A percentile compares a stretch with the other conserved stretches of the same genome.
Evolutionary conservation across 2,113 vertebrate genomes (phyloP).

Genomic region (Aspidoscelis tigris): DNA sequence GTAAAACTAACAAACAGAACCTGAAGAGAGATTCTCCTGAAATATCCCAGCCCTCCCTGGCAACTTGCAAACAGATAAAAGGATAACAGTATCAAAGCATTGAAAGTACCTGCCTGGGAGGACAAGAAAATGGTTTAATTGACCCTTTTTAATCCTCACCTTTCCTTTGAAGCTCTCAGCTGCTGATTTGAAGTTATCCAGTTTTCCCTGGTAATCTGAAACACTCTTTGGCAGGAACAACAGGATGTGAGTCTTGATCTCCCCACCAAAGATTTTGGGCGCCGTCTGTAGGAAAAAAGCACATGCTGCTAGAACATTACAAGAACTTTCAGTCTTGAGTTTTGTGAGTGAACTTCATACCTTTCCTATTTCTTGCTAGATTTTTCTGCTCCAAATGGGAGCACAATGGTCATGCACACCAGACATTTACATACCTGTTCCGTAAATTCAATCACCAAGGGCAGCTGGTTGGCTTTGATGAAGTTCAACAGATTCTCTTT

Average conservation of each 20-base stretch:
- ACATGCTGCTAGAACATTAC: not conserved
- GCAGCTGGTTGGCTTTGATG: conserved; percentile 93
- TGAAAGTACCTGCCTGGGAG: not conserved
- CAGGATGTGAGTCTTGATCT: conserved; percentile 97
- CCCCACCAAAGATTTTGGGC: conserved; percentile 98
- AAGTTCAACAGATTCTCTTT: conserved; percentile 89
- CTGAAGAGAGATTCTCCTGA: not conserved
- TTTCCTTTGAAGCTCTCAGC: conserved; percentile 90
- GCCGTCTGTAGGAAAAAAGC: conserved; percentile 82
- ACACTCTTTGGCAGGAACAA: conserved; percentile 92
- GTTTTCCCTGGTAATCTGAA: conserved; percentile 87
- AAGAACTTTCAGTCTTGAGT: not conserved
- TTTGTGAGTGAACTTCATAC: not conserved
- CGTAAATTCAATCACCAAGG: conserved; percentile 97
- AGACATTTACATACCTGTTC: conserved; percentile 85
- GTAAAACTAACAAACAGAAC: not conserved
- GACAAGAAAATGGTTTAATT: not conserved
- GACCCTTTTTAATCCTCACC: conserved; percentile 73
- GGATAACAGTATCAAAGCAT: not conserved
- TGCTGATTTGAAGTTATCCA: conserved; percentile 91
- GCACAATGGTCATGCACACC: not conserved
- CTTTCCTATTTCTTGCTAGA: not conserved
- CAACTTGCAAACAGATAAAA: too few relatives aligned
- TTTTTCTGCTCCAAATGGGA: not conserved
- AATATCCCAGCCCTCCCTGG: not conserved